These are phyloP conservation scores for Platyscelio sp. DNA, from an alignment of 2,888 invertebrate genomes.

Conservation along the genomic window DNA sequence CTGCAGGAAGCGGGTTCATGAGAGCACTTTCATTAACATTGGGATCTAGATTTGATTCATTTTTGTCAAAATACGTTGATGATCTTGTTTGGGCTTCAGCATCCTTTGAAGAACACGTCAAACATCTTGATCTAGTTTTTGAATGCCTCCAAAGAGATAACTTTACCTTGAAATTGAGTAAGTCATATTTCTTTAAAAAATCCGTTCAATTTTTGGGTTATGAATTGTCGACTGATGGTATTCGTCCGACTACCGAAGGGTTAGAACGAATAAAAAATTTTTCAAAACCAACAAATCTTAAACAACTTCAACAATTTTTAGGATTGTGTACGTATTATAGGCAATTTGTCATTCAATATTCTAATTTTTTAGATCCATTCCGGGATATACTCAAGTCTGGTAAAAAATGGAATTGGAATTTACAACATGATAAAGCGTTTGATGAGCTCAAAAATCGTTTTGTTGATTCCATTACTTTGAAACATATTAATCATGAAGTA, in stretches of 20 bases:
- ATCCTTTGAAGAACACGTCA: not conserved
- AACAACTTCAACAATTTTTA: slow-evolving; percentile 7
- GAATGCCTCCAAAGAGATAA: not conserved
- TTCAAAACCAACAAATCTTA: not conserved
- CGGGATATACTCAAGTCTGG: not conserved
- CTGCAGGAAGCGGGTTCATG: not conserved
- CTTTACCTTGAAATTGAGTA: not conserved
- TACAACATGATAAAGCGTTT: slow-evolving; percentile 3
- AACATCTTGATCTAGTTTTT: not conserved
- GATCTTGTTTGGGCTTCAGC: not conserved
- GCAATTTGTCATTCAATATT: not conserved
- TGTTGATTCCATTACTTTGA: not conserved
- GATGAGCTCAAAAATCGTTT: not conserved
- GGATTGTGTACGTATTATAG: slow-evolving; percentile 14
- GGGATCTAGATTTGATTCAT: not conserved
- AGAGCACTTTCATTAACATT: not conserved
- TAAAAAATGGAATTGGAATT: not conserved
- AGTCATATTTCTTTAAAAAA: not conserved
- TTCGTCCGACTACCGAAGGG: not conserved
- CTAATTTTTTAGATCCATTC: slow-evolving; percentile 11
- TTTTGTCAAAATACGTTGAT: not conserved
- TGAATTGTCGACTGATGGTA: not conserved
- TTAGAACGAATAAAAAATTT: not conserved
- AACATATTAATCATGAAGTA: not conserved
- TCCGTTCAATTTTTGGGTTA: not conserved